Evolutionary conservation across 1,140 invertebrate genomes (phyloP).

Genomic region (Aphelinus certus): DNA sequence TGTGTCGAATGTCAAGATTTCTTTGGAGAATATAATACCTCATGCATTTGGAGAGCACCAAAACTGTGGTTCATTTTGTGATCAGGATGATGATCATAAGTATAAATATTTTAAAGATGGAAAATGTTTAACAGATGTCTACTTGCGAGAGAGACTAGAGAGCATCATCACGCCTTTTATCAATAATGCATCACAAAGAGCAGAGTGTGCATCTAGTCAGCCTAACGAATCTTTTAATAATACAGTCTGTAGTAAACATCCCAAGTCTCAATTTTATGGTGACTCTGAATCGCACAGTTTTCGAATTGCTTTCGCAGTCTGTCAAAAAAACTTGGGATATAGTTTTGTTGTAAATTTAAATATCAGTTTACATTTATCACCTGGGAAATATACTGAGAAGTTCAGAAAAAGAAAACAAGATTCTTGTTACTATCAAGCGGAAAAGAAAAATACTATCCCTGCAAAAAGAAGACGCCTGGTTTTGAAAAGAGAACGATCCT

Average conservation of each 20-base stretch:
- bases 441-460: no score
- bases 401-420: no score
- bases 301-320: neutral
- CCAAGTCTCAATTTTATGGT: conserved; percentile 10
- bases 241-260: conserved; percentile 11
- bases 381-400: no score
- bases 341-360: no score
- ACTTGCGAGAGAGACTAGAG: neutral
- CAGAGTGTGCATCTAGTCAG: conserved; percentile 15
- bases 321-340: no score
- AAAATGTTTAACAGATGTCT: neutral
- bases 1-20: neutral
- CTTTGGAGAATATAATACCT: conserved; percentile 2
- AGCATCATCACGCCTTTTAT: neutral
- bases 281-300: neutral
- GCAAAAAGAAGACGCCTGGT: no score
- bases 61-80: neutral
- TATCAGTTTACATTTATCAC: no score
- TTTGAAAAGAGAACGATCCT: no score
- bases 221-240: conserved; percentile 19
- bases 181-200: conserved; percentile 1
- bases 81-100: neutral
- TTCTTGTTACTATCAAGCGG: no score
- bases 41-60: conserved; percentile 20
- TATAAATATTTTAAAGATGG: neutral